phyloP scores from a whole-genome alignment of 1,140 invertebrate genomes.

The Littorina saxatilis region DNA sequence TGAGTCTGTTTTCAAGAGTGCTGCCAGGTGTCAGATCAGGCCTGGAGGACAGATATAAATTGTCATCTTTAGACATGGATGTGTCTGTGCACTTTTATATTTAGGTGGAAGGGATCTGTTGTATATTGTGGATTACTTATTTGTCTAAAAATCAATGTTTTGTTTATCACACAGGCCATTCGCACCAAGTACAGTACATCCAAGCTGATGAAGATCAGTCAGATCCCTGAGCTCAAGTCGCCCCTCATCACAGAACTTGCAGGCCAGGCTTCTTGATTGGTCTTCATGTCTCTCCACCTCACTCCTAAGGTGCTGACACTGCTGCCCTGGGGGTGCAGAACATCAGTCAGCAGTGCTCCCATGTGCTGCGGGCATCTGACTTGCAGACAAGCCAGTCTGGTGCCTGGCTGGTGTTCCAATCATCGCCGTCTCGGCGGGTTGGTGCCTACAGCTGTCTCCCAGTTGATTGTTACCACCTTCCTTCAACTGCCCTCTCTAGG shows the following conservation, averaged over 20 bases:
- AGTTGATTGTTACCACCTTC: too few species aligned
- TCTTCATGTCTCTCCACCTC: background rate
- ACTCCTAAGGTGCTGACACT: too few species aligned
- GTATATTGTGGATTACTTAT: background rate
- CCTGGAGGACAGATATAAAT: too few species aligned
- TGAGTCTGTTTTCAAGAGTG: too few species aligned
- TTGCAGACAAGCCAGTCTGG: background rate
- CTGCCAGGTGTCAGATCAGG: too few species aligned
- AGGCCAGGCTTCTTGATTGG: background rate
- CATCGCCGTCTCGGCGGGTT: background rate
- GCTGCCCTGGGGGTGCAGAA: too few species aligned
- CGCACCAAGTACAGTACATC: constrained; percentile 76
- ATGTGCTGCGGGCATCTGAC: background rate
- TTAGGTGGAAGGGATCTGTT: too few species aligned
- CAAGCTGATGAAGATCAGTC: constrained; percentile 77
- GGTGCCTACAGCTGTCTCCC: background rate
- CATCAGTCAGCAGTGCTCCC: background rate
- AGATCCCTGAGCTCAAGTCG: constrained; percentile 74
- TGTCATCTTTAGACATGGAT: too few species aligned
- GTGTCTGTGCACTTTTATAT: too few species aligned
- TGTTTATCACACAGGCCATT: constrained; percentile 74
- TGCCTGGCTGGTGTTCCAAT: background rate
- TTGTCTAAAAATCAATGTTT: background rate
- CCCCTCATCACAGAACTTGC: constrained; percentile 66
- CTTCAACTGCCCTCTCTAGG: too few species aligned